A percentile compares a stretch with the other conserved stretches of the same genome.
Conservation (phyloP, 2,888 invertebrate genomes). For the Hirtodrosophila histrioides region DNA sequence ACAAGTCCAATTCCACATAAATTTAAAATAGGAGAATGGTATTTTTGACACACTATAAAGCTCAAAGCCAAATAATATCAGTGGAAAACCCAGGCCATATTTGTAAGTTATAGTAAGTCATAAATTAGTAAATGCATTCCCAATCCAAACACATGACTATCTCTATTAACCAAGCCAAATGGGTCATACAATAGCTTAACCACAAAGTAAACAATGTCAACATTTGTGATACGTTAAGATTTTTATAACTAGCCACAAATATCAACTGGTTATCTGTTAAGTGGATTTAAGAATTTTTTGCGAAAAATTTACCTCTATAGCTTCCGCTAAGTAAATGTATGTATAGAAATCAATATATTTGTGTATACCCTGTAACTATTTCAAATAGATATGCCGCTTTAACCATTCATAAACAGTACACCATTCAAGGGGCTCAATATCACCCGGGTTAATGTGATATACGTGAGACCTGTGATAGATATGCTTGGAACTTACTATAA, state of each 20-base stretch:
- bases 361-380: no score
- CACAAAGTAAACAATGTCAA: conserved; percentile 37
- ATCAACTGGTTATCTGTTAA: background rate
- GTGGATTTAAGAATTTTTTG: background rate
- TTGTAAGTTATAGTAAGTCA: background rate
- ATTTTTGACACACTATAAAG: background rate
- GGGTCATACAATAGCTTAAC: conserved; percentile 2
- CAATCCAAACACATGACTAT: conserved; percentile 20
- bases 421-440: no score
- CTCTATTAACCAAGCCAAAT: conserved; percentile 14
- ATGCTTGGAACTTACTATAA: no score
- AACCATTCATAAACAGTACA: no score
- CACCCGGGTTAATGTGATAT: no score
- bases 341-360: no score
- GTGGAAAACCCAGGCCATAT: conserved; percentile 11
- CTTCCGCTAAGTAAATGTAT: no score
- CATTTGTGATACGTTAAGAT: conserved; percentile 26
- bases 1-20: no score
- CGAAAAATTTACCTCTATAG: background rate
- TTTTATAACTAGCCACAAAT: conserved; percentile 16
- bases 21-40: no score
- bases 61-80: conserved; percentile 20
- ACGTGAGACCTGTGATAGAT: no score
- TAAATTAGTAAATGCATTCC: conserved; percentile 28
- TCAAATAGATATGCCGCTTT: no score